Evolutionary conservation across 2,888 invertebrate genomes (phyloP), one percentile per base, ranked within the genome.

Genomic region (Yponomeuta sedellus): DNA sequence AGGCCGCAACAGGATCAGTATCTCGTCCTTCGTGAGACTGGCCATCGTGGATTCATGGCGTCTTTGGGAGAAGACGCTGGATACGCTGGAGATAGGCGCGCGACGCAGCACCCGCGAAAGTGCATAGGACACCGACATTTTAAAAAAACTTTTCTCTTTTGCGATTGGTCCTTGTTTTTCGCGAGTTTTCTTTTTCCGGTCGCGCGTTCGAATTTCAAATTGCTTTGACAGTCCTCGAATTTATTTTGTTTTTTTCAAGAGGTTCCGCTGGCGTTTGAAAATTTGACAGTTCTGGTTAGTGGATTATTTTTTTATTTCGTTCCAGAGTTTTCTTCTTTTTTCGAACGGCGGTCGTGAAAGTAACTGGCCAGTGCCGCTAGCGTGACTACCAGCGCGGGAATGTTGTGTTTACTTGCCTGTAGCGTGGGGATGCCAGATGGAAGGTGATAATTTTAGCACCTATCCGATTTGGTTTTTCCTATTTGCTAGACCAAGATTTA

Each of bases 11-110:
- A 91, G 71, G 67, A 90, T 83, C 58, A 89, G 74, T 66, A 91
- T 88, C 71, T 91, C 91, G 68, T 91, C 91, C 74, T 91, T 89
- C 0, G 88, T 90, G 61, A 91, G 78, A 80, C 83, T 88, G 57
- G 90, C 86, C 71, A 90, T 81, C 0, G 91, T 91, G 69, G 91
- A 86, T 71, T 91, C 91, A 69, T 75, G 73, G 70, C 91, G 83
- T 81, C 82, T 88, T 81, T 87, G 90, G 20, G 69, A 75, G 82
- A 82, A 79, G 75, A 83, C 80, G 71, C 83, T 81, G 44, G 16
- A 16, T 5, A 11, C n/a, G n/a, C n/a, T 16, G 44, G 44, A 44
- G 44, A 16, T 8, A 56, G 86, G 82, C 71, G 82, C 76, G 69
- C 86, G 83, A 66, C 79, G 76, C 2, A 89, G 68, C 68, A 82